Conservation (phyloP, 2,888 invertebrate genomes). For the Acrobasis consociella region DNA sequence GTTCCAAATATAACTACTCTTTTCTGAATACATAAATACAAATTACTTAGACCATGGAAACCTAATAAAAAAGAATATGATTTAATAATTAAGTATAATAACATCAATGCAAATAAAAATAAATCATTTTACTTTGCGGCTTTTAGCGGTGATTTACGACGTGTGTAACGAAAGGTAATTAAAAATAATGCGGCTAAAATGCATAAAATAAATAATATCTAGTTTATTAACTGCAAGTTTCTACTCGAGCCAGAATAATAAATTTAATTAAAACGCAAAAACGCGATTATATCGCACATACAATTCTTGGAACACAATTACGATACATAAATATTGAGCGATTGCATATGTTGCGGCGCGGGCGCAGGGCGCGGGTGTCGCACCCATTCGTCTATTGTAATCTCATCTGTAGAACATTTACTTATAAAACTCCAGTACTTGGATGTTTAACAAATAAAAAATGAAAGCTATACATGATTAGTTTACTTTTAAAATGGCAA, state of each 20-base stretch:
- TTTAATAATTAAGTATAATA: too few relatives aligned
- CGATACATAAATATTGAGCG: slow-evolving; percentile 24
- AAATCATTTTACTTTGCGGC: too few relatives aligned
- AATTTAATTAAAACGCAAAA: slow-evolving; percentile 17
- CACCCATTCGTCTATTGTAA: not conserved
- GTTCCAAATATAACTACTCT: too few relatives aligned
- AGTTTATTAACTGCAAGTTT: not conserved
- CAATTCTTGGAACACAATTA: slow-evolving; percentile 12
- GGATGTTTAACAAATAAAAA: too few relatives aligned
- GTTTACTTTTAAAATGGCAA: too few relatives aligned
- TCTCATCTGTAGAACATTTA: not conserved
- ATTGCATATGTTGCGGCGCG: slow-evolving; percentile 24
- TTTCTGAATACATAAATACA: too few relatives aligned
- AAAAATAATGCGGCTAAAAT: not conserved
- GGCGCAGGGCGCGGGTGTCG: not conserved
- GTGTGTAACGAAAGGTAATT: not conserved
- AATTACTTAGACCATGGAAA: too few relatives aligned
- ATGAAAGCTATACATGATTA: too few relatives aligned
- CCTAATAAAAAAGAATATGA: too few relatives aligned
- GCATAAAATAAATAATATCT: not conserved
- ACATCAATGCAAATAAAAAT: too few relatives aligned
- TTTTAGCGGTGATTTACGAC: too few relatives aligned
- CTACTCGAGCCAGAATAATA: slow-evolving; percentile 10
- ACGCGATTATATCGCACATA: slow-evolving; percentile 1
- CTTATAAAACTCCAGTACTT: too few relatives aligned